Base-by-base conservation (phyloP, 2,888 invertebrate genomes). In the Diaphora mendica region DNA sequence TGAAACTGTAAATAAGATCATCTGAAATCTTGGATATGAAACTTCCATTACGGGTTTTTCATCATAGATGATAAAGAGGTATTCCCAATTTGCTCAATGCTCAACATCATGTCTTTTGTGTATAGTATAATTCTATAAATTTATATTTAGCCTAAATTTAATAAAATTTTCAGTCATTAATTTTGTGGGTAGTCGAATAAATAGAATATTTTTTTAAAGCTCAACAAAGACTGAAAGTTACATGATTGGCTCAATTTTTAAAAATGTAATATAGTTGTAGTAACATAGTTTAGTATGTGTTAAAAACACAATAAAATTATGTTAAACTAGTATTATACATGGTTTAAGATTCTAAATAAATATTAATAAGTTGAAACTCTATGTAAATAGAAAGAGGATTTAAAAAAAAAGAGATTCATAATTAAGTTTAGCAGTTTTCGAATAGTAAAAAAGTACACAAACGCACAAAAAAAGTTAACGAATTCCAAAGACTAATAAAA, bases 151-250 rank as follows among this genome's bases (percentile, higher is more conserved):
- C 15, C 62, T 62, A 62, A 62, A 62, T 62, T 62, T 5, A 62
- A 15, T 17, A 26, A 15, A 30, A 17, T 13, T 59, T 11, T 59
- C 59, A 59, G 15, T 30, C 30, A 59, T 26, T 4, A 4, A 59
- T 26, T 26, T 17, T 62, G 62, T 62, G 26, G 62, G 30, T 62
- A 62, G 62, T 62, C 30, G 2, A 62, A 30, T 62, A 30, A 30
- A 30, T 30, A 17, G 7, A 62, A 1, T 66, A 42, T 30, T 23
- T 26, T 48, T 70, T 51, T 48, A 62, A 73, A 78, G 82, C 86
- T 88, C 85, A 89, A 89, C 80, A 68, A 75, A 91, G 91, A 91
- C 92, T 91, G 91, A 90, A 82, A 77, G 75, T 70, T 82, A 87
- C 70, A 75, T 72, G 75, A 89, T 89, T 86, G 87, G 92, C 92